phyloP scores from a whole-genome alignment of 2,888 invertebrate species.

The Pantelozetes paolii region DNA sequence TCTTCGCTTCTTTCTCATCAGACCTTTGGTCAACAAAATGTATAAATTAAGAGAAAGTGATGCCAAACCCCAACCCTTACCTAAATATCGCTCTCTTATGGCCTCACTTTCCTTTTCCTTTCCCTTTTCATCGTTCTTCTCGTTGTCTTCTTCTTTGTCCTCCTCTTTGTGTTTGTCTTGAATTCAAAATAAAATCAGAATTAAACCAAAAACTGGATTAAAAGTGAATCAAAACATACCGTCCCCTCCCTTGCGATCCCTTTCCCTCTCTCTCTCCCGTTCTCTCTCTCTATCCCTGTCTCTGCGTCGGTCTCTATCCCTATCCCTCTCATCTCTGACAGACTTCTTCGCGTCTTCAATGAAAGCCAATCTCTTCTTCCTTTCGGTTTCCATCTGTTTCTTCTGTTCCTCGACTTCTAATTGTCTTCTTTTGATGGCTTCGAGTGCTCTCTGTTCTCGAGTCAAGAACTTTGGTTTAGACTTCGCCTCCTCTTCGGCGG shows the following conservation, averaged over 20 bases:
- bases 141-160: constrained; percentile 50
- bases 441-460: constrained; percentile 86
- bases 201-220: neutral
- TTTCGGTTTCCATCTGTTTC: constrained; percentile 66
- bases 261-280: constrained; percentile 48
- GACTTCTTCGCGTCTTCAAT: constrained; percentile 51
- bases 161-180: constrained; percentile 41
- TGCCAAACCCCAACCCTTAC: neutral
- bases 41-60: too few species aligned
- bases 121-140: constrained; percentile 61
- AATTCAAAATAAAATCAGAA: neutral
- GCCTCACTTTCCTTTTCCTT: constrained; percentile 90
- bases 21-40: constrained; percentile 58
- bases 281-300: constrained; percentile 42
- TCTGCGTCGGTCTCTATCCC: constrained; percentile 7
- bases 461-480: constrained; percentile 95
- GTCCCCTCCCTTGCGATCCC: constrained; percentile 49
- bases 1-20: constrained; percentile 84
- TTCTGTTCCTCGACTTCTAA: constrained; percentile 77
- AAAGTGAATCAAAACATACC: neutral
- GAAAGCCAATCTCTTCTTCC: constrained; percentile 61
- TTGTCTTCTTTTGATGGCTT: constrained; percentile 81
- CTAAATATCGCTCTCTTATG: constrained; percentile 85
- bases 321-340: constrained; percentile 49
- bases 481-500: constrained; percentile 82